A percentile compares a stretch with the other conserved stretches of the same genome.
Conservation (phyloP, 2,888 invertebrate genomes). For the Arenicola marina region DNA sequence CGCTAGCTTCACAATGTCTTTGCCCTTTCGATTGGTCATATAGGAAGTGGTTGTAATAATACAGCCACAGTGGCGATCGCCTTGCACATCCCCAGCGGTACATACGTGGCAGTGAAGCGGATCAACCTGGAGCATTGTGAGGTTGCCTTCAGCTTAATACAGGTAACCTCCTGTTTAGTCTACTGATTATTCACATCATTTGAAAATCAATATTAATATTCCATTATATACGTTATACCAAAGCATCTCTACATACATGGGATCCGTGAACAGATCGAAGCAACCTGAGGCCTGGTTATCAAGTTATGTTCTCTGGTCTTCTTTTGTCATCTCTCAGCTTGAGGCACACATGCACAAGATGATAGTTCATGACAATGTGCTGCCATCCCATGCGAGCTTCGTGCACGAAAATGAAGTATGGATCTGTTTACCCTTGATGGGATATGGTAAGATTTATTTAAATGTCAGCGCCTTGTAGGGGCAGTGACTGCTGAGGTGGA, state of each 20-base stretch:
- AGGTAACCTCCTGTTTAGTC: conserved; percentile 48
- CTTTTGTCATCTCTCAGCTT: neutral
- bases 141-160: conserved; percentile 40
- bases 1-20: too few relatives aligned
- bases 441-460: conserved; percentile 63
- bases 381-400: conserved; percentile 77
- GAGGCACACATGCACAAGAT: conserved; percentile 70
- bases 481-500: too few relatives aligned
- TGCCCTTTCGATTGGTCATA: too few relatives aligned
- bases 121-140: conserved; percentile 43
- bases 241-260: too few relatives aligned
- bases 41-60: conserved; percentile 50
- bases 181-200: conserved; percentile 76
- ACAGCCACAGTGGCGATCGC: conserved; percentile 44
- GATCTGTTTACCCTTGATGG: conserved; percentile 81
- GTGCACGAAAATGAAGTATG: conserved; percentile 78
- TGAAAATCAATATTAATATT: too few relatives aligned
- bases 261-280: too few relatives aligned
- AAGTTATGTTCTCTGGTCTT: neutral
- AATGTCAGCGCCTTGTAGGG: too few relatives aligned
- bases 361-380: conserved; percentile 79
- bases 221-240: too few relatives aligned
- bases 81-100: conserved; percentile 41
- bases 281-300: too few relatives aligned
- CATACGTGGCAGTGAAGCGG: conserved; percentile 44